phyloP scores from a whole-genome alignment of 2,113 vertebrate species.

The Lagopus muta region DNA sequence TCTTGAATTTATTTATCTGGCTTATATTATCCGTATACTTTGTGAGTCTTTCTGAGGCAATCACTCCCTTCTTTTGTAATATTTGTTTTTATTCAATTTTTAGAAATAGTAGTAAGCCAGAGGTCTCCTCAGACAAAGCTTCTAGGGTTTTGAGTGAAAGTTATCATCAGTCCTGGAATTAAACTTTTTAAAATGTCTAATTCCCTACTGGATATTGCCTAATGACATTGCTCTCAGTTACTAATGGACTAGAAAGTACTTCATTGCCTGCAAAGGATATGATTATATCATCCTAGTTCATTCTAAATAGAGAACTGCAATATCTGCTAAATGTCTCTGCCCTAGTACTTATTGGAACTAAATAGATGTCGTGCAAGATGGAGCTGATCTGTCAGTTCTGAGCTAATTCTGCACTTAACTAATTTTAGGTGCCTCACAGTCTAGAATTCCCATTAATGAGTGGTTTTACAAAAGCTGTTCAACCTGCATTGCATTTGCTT shows the following conservation, averaged over 20 bases:
- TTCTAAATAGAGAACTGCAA: constrained; percentile 26
- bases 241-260: constrained; percentile 61
- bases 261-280: constrained; percentile 13
- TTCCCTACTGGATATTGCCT: background rate
- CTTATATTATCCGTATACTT: background rate
- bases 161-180: background rate
- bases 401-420: constrained; percentile 42
- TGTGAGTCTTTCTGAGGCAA: background rate
- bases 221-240: constrained; percentile 43
- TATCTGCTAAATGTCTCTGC: constrained; percentile 49
- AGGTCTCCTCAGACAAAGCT: background rate
- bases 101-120: background rate
- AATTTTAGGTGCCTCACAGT: constrained; percentile 57
- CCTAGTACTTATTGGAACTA: background rate
- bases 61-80: background rate
- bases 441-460: constrained; percentile 25
- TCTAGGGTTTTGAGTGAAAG: background rate
- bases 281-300: constrained; percentile 47
- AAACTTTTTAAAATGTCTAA: constrained; percentile 32
- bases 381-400: constrained; percentile 16
- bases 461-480: constrained; percentile 16
- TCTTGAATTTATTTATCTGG: background rate
- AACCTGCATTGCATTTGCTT: background rate
- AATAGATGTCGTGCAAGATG: background rate
- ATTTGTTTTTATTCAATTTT: background rate